phyloP scores from a whole-genome alignment of 53 echinoderm and acorn worm genomes.

The Crossaster papposus region DNA sequence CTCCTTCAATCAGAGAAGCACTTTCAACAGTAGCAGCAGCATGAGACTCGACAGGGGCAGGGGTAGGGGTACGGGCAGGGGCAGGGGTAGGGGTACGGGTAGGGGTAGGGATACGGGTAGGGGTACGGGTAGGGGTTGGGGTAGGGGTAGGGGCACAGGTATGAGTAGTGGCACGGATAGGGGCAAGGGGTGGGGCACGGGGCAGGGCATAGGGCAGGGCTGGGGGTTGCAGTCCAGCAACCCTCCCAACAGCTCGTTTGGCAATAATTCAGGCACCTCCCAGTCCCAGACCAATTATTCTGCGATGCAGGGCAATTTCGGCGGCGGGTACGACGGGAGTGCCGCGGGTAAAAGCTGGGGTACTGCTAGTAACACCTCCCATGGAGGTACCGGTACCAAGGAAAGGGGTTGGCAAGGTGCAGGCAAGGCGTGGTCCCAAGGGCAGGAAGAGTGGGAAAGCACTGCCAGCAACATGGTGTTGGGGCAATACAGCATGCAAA shows the following conservation, averaged over 20 bases:
- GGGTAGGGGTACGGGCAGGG: background rate
- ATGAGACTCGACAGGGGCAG: background rate
- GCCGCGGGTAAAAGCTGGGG: background rate
- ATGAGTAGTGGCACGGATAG: too few species aligned
- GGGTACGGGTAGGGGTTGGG: too few species aligned
- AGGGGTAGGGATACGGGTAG: too few species aligned
- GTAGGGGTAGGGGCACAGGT: constrained; percentile 1
- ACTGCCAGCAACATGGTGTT: background rate
- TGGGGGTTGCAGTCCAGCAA: background rate
- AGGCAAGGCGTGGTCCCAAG: background rate
- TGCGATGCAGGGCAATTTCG: background rate
- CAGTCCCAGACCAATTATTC: background rate
- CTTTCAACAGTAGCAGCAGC: background rate
- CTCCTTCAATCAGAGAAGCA: background rate
- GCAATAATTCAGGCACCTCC: background rate
- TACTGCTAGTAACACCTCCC: background rate
- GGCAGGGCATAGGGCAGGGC: background rate
- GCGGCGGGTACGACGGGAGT: background rate
- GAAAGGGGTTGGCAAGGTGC: background rate
- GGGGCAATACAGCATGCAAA: background rate
- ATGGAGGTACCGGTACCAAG: background rate
- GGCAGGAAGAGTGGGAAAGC: background rate
- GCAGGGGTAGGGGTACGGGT: background rate
- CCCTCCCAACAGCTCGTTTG: background rate
- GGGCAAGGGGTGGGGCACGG: constrained; percentile 1